Evolutionary conservation across 2,113 vertebrate species (phyloP), one percentile per base, ranked within the genome.

Genomic region (Tursiops truncatus): DNA sequence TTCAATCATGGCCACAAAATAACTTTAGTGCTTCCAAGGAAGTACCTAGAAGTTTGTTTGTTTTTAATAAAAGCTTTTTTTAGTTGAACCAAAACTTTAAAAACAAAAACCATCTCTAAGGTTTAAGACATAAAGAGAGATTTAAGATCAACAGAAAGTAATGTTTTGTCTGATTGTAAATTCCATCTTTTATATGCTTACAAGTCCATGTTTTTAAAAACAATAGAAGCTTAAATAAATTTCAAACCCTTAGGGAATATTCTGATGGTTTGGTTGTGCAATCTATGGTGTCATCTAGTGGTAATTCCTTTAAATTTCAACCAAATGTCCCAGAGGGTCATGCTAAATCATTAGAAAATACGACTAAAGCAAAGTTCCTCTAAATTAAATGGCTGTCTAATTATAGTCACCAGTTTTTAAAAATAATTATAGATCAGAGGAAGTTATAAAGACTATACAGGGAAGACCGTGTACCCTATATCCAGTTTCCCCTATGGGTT

Each of bases 281-380:
- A 96, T 83, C 91, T 91, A 9, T 77, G 96, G 80, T 94, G 96
- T 96, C 96, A 97, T 96, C 96, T 97, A 98, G 97, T 94, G 96
- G 96, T 77, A 95, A 92, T 83, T 96, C 80, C 68, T 87, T 96
- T 77, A 90, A 70, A 97, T 96, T 94, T 97, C 97, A 97, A 60
- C 73, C 71, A 79, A 62, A 21, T 26, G 44, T 71, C 92, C 87
- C 90, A 83, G 50, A 92, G 95, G 73, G 28, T 31, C 44, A 6
- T 31, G 33, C 44, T 73, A 60, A 89, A 56, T 92, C 53, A 47
- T 79, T 95, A 90, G 68, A 47, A 23, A 86, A 25, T 23, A 47
- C 62, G 63, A 96, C 58, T 87, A 94, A 94, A 87, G 31, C 31
- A 81, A 84, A 77, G 14, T 12, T 44, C n/a, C 3, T 80, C 38